phyloP scores from a whole-genome alignment of 2,113 vertebrate genomes.

The Sclerurus mexicanus region DNA sequence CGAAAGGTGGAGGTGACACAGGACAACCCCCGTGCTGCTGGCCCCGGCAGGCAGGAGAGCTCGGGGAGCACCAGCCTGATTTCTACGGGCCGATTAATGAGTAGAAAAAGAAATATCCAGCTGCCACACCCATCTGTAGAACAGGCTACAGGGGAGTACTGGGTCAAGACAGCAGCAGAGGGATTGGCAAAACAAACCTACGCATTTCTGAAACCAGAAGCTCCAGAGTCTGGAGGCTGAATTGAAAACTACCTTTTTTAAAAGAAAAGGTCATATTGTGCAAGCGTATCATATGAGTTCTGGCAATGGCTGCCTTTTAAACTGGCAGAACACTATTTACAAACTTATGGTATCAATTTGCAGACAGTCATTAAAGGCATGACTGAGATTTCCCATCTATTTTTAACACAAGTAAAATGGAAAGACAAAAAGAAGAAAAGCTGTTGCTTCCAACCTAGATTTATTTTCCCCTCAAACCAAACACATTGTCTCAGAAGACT shows the following conservation, averaged over 20 bases:
- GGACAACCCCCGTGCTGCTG: fast-evolving
- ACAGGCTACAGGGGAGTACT: not conserved
- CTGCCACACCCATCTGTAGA: not conserved
- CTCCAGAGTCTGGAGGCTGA: not conserved
- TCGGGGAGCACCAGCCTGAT: not conserved
- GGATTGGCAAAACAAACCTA: not conserved
- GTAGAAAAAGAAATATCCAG: not conserved
- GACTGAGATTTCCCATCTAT: not conserved
- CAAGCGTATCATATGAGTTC: not conserved
- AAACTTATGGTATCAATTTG: not conserved
- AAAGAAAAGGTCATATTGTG: not conserved
- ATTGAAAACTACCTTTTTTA: not conserved
- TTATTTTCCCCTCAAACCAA: not conserved
- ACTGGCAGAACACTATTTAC: not conserved
- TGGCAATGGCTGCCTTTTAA: not conserved
- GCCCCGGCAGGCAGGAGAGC: fast-evolving
- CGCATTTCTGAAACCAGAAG: not conserved
- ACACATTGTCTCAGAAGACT: not conserved
- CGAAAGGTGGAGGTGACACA: not conserved
- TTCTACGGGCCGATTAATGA: not conserved
- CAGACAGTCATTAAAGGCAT: not conserved
- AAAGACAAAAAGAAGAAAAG: not conserved
- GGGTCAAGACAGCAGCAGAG: not conserved
- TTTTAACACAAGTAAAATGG: not conserved
- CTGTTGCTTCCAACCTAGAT: not conserved